A percentile compares a stretch with the other conserved stretches of the same genome.
Evolutionary conservation across 2,888 invertebrate genomes (phyloP).

Genomic region (Cheilosia scutellata): DNA sequence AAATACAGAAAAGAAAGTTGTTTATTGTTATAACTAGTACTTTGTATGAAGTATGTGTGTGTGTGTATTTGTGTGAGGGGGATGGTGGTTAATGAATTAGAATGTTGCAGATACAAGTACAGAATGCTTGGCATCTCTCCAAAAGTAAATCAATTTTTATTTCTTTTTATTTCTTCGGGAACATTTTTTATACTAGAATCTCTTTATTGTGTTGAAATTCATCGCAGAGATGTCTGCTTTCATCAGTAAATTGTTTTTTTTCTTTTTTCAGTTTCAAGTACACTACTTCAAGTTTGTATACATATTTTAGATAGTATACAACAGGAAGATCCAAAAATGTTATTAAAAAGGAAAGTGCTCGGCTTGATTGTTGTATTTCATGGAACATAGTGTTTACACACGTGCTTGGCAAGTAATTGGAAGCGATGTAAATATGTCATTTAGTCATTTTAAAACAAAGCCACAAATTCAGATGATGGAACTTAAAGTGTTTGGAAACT

Average conservation of each 20-base stretch:
- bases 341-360: constrained; percentile 3
- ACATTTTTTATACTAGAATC: neutral
- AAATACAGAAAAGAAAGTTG: neutral
- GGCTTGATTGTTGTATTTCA: neutral
- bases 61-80: too few species aligned
- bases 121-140: constrained; percentile 28
- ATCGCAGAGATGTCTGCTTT: neutral
- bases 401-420: neutral
- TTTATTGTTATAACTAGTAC: constrained; percentile 4
- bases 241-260: neutral
- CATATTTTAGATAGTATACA: too few species aligned
- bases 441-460: too few species aligned
- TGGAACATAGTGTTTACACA: neutral
- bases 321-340: neutral
- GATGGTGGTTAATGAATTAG: neutral
- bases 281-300: neutral
- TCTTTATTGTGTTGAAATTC: constrained; percentile 10
- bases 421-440: neutral
- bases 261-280: neutral
- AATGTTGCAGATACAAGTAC: constrained; percentile 3
- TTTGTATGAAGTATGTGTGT: neutral
- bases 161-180: neutral
- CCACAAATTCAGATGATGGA: too few species aligned
- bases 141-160: constrained; percentile 20
- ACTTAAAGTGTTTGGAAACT: too few species aligned